A percentile compares a stretch with the other conserved stretches of the same genome.
phyloP scores from a whole-genome alignment of 1,140 invertebrate genomes.

The Palaemon carinicauda region DNA sequence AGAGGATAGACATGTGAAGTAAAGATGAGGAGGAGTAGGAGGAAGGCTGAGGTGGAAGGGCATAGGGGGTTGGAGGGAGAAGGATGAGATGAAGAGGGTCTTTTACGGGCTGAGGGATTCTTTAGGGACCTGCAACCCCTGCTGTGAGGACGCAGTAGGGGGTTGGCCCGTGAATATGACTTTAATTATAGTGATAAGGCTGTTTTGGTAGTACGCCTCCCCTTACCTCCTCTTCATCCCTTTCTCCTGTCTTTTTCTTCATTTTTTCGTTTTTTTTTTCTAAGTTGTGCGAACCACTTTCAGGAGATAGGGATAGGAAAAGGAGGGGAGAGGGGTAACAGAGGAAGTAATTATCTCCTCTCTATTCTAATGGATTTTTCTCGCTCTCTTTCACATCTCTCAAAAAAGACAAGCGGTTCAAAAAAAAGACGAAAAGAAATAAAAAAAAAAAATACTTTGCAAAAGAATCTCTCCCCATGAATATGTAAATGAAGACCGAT shows the following conservation, averaged over 20 bases:
- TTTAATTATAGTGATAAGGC: too few relatives aligned
- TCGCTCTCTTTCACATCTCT: too few relatives aligned
- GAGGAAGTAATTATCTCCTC: neutral
- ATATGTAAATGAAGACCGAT: too few relatives aligned
- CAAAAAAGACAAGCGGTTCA: neutral
- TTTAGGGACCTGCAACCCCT: neutral
- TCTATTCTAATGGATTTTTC: too few relatives aligned
- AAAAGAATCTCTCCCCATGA: too few relatives aligned
- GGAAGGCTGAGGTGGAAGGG: neutral
- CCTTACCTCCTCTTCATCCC: neutral
- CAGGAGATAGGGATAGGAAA: neutral
- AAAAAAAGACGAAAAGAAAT: neutral
- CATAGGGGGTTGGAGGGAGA: neutral
- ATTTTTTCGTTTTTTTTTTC: neutral
- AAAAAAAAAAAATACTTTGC: neutral
- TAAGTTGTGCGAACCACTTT: neutral
- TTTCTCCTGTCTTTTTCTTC: neutral
- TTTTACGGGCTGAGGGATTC: neutral
- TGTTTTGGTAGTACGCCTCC: neutral
- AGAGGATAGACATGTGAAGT: too few relatives aligned
- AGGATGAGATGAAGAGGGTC: neutral
- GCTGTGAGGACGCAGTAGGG: too few relatives aligned
- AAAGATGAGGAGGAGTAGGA: too few relatives aligned
- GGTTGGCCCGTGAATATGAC: too few relatives aligned
- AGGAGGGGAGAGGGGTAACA: neutral